These are phyloP conservation scores for Meiosimyza platycephala DNA, from an alignment of 2,888 invertebrate species.

Conservation along the genomic window DNA sequence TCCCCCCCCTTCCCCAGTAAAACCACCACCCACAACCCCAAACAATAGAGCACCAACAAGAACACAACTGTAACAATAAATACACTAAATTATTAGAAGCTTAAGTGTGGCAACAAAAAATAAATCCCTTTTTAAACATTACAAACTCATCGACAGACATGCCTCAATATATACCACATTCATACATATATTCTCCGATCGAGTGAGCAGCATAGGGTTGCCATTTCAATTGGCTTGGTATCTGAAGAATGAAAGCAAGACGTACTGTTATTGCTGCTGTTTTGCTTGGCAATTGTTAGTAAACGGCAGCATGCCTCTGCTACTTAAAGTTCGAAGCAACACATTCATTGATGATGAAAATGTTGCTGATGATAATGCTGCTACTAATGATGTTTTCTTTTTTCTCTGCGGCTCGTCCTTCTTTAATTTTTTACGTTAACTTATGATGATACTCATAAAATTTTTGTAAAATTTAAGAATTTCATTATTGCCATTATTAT, in stretches of 20 bases:
- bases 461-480: constrained; percentile 16
- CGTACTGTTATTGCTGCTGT: not conserved
- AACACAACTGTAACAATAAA: constrained; percentile 37
- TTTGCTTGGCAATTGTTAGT: not conserved
- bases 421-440: constrained; percentile 2
- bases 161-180: constrained; percentile 21
- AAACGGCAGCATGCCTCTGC: not conserved
- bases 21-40: not conserved
- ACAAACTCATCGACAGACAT: constrained; percentile 41
- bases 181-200: not conserved
- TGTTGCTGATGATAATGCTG: constrained; percentile 5
- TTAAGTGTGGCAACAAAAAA: constrained; percentile 41
- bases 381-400: not conserved
- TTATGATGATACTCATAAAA: not conserved
- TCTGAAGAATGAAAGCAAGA: not conserved
- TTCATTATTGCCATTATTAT: constrained; percentile 1
- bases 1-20: too few relatives aligned
- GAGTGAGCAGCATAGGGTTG: not conserved
- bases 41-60: not conserved
- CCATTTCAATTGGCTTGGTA: not conserved
- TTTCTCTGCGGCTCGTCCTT: not conserved
- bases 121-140: constrained; percentile 45
- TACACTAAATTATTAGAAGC: constrained; percentile 44
- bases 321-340: not conserved
- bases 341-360: not conserved